Base-by-base conservation (phyloP, 2,113 vertebrate species). In the Colius striatus region DNA sequence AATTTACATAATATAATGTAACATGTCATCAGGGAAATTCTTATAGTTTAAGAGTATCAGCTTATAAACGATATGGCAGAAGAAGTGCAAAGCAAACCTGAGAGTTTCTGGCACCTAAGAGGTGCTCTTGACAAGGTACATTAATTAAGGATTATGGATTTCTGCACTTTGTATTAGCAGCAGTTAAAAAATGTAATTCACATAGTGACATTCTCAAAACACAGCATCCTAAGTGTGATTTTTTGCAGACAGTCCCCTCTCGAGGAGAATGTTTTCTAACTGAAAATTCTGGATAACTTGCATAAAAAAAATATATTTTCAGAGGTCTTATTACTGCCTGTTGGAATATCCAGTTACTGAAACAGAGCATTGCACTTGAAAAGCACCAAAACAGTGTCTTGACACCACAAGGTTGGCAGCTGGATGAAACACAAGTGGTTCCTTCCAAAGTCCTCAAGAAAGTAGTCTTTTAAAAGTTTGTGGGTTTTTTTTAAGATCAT, bases 111-210 rank as follows among this genome's bases (percentile, higher is more conserved):
- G 75, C 67, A 87, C 85, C 51, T 51, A 92, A 83, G 50, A 94
- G 36, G 62, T 73, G 36, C 47, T 89, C 77, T 89, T 89, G 84
- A 95, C 58, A 87, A 92, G 13, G 30, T 85, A 78, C n/a, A 55
- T 66, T 85, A 96, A 96, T 92, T 83, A 78, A 87, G 74, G 81
- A 95, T 89, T 92, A 92, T 32, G 67, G 50, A 83, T 94, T 95
- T 95, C 67, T 84, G 27, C 29, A 83, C 36, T 76, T 89, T 13
- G 6, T 43, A 87, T 71, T 55, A 92, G 26, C 32, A 89, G 58
- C 53, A 78, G 43, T 71, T 80, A 10, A 71, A 84, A 94, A 84
- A 79, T 30, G 30, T 47, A 83, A 84, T 62, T 85, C 0, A 43
- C 54, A n/a, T 36, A 83, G 36, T 76, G 41, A 29, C 58, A 82